phyloP scores from a whole-genome alignment of 2,888 invertebrate genomes.

The Mythimna lalbum region DNA sequence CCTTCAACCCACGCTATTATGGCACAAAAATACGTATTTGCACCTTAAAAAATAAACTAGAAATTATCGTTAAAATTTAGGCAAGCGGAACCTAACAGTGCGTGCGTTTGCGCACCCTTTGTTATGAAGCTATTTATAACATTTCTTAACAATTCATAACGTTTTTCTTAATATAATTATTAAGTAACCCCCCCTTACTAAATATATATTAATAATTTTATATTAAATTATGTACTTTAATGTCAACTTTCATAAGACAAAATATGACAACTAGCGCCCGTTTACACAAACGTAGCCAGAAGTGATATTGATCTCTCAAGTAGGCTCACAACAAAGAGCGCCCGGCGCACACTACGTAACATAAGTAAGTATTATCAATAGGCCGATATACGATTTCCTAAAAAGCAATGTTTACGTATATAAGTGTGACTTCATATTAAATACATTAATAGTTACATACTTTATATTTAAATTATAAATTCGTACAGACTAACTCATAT shows the following conservation, averaged over 20 bases:
- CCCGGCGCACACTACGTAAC: conserved; percentile 38
- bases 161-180: conserved; percentile 48
- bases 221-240: conserved; percentile 49
- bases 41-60: conserved; percentile 65
- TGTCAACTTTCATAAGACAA: conserved; percentile 46
- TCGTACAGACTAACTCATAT: conserved; percentile 84
- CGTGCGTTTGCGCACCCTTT: conserved; percentile 29
- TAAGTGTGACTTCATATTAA: conserved; percentile 78
- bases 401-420: conserved; percentile 85
- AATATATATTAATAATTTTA: conserved; percentile 39
- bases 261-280: conserved; percentile 42
- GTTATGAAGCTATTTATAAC: conserved; percentile 50
- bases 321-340: conserved; percentile 50
- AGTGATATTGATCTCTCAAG: conserved; percentile 27
- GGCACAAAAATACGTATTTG: conserved; percentile 79
- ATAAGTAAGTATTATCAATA: conserved; percentile 66
- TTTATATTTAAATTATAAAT: conserved; percentile 83
- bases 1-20: conserved; percentile 69
- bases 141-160: conserved; percentile 54
- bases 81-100: conserved; percentile 74
- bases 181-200: conserved; percentile 48
- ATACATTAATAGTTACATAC: conserved; percentile 72
- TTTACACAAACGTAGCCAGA: conserved; percentile 16
- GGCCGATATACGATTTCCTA: conserved; percentile 76
- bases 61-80: conserved; percentile 64